Evolutionary conservation across 2,113 vertebrate genomes (phyloP).

Genomic region (Ptilonorhynchus violaceus): DNA sequence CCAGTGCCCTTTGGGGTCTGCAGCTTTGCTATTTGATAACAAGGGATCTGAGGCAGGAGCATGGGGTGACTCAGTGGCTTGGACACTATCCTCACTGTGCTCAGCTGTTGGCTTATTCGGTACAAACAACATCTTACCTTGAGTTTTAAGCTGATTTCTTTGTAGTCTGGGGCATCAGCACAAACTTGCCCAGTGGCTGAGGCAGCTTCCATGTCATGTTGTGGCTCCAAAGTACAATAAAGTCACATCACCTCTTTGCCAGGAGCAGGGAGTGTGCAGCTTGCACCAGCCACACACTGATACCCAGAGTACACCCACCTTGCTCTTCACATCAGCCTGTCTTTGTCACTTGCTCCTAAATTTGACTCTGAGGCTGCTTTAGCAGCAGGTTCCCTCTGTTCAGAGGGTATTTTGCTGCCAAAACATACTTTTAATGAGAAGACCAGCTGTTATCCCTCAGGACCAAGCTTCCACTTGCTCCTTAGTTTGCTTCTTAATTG

Average conservation of each 20-base stretch:
- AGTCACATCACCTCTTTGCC: not conserved
- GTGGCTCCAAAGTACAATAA: not conserved
- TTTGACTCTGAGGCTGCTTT: constrained; percentile 19
- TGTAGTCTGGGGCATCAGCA: not conserved
- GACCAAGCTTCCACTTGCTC: constrained; percentile 42
- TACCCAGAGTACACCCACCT: not conserved
- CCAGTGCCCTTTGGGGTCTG: rapidly evolving
- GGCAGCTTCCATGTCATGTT: rapidly evolving
- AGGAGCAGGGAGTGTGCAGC: not conserved
- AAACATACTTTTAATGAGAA: constrained; percentile 45
- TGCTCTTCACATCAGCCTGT: not conserved
- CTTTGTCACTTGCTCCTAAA: not conserved
- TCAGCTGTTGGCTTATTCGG: not conserved
- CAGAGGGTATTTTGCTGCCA: constrained; percentile 22
- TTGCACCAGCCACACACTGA: not conserved
- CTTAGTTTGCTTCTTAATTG: constrained; percentile 71
- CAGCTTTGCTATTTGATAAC: not conserved
- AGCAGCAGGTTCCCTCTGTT: constrained; percentile 29
- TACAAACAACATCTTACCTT: not conserved
- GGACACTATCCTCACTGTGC: not conserved
- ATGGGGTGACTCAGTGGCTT: rapidly evolving
- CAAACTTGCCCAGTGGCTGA: not conserved
- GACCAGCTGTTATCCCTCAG: constrained; percentile 63
- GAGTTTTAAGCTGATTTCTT: not conserved
- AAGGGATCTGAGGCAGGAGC: no score